phyloP scores from a whole-genome alignment of 2,113 vertebrate species.

The Corythoichthys intestinalis region DNA sequence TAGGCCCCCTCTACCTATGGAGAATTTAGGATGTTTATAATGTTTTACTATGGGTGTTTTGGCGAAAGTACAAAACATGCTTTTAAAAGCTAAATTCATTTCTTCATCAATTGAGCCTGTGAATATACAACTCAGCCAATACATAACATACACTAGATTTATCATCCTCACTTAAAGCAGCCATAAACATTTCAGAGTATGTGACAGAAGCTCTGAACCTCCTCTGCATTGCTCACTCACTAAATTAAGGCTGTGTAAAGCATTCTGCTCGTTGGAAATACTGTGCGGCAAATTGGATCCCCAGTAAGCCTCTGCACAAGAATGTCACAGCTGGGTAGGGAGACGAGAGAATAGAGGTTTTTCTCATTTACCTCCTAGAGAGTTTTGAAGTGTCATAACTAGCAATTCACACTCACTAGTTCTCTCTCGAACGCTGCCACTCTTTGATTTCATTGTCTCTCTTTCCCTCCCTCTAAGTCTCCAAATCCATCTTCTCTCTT shows the following conservation, averaged over 20 bases:
- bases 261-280: conserved; percentile 59
- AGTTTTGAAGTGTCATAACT: conserved; percentile 62
- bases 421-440: conserved; percentile 17
- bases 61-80: no score
- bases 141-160: conserved; percentile 49
- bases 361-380: conserved; percentile 70
- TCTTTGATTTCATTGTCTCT: background rate
- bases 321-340: conserved; percentile 58
- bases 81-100: no score
- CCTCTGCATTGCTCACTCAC: conserved; percentile 35
- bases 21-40: no score
- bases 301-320: conserved; percentile 53
- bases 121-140: conserved; percentile 39
- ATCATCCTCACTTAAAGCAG: conserved; percentile 65
- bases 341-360: conserved; percentile 44
- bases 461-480: background rate
- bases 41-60: no score
- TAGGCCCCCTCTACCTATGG: no score
- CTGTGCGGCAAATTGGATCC: conserved; percentile 67
- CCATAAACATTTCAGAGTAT: conserved; percentile 61
- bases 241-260: conserved; percentile 68
- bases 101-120: conserved; percentile 23
- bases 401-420: conserved; percentile 24
- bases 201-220: conserved; percentile 47
- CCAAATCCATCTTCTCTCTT: conserved; percentile 2